phyloP scores from a whole-genome alignment of 2,888 invertebrate genomes.

The Stomorhina lunata region DNA sequence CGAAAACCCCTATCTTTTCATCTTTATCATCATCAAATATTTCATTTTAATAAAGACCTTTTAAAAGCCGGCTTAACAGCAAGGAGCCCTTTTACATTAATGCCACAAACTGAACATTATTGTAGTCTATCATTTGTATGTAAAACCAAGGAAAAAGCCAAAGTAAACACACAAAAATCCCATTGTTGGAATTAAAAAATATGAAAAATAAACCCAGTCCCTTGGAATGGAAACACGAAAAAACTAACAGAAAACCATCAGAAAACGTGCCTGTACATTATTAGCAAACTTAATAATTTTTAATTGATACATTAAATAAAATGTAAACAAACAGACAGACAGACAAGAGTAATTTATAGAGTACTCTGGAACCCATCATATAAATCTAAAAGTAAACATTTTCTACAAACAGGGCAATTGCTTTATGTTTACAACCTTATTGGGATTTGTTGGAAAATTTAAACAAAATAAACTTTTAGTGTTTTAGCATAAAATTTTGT shows the following conservation, averaged over 20 bases:
- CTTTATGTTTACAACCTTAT: background rate
- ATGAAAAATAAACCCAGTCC: slow-evolving; percentile 8
- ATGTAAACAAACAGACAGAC: slow-evolving; percentile 69
- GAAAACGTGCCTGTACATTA: slow-evolving; percentile 78
- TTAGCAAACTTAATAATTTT: slow-evolving; percentile 80
- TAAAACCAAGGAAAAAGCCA: slow-evolving; percentile 16
- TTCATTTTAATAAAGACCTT: slow-evolving; percentile 65
- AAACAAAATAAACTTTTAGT: background rate
- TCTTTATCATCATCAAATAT: slow-evolving; percentile 36
- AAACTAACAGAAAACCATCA: slow-evolving; percentile 25
- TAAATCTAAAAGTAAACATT: slow-evolving; percentile 12
- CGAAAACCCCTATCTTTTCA: slow-evolving; percentile 69
- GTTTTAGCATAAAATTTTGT: background rate
- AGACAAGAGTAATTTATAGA: slow-evolving; percentile 63
- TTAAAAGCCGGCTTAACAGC: slow-evolving; percentile 55
- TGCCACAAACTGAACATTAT: background rate
- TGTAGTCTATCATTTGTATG: background rate
- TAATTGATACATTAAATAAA: slow-evolving; percentile 80
- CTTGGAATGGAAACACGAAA: background rate
- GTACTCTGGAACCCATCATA: slow-evolving; percentile 4
- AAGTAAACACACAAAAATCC: slow-evolving; percentile 34
- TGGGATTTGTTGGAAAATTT: background rate
- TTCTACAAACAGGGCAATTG: background rate
- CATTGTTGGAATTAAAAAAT: slow-evolving; percentile 27
- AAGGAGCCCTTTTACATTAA: background rate